Percentiles rank a stretch among this genome's conserved stretches.
These are phyloP conservation scores for Aphaenogaster ashmeadi DNA, from an alignment of 1,140 invertebrate species.

Conservation along the genomic window DNA sequence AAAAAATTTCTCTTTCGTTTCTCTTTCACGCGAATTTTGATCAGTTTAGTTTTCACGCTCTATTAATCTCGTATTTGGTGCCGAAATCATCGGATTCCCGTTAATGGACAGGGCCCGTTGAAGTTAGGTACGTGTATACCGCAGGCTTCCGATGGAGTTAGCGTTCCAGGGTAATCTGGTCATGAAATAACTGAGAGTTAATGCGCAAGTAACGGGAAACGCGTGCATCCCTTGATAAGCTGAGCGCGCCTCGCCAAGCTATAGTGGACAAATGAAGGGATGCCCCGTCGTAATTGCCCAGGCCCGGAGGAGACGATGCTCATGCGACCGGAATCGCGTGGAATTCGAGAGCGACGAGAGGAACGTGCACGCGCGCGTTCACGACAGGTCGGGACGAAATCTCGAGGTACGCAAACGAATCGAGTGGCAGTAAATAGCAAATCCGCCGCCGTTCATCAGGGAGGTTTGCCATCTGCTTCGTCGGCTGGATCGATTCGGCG, in stretches of 20 bases:
- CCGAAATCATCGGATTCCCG: constrained; percentile 30
- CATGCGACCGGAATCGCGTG: no score
- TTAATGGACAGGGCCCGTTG: constrained; percentile 23
- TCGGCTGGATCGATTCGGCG: background rate
- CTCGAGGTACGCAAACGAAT: background rate
- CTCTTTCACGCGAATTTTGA: background rate
- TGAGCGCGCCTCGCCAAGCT: constrained; percentile 2
- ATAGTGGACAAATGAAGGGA: constrained; percentile 47
- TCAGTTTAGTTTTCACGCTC: background rate
- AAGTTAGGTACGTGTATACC: background rate
- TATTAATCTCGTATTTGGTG: background rate
- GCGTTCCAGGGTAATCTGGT: constrained; percentile 10
- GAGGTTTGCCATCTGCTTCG: background rate
- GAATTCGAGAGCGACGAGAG: background rate
- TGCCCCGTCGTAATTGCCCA: constrained; percentile 4
- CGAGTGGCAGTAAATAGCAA: background rate
- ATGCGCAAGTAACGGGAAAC: constrained; percentile 40
- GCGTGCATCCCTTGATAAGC: background rate
- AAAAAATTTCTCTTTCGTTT: background rate
- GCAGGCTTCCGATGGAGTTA: constrained; percentile 1
- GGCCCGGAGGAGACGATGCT: background rate
- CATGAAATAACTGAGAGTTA: constrained; percentile 47
- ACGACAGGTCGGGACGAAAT: background rate
- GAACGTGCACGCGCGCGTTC: background rate
- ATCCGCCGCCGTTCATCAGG: background rate